These are phyloP conservation scores for Parnassius orleans DNA, from an alignment of 2,888 invertebrate species.

Conservation along the genomic window DNA sequence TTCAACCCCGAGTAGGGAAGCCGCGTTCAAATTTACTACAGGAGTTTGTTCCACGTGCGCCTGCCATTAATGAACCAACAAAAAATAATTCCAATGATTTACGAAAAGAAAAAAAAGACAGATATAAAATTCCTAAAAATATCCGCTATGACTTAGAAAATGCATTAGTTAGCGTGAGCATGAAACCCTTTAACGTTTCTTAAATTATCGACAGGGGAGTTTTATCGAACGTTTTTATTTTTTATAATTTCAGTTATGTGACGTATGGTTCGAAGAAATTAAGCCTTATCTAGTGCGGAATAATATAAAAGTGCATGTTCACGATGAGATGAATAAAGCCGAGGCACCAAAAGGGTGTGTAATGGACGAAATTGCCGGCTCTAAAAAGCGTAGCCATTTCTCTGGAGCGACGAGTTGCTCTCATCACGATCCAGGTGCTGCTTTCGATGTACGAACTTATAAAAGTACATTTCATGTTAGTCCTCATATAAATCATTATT, in stretches of 20 bases:
- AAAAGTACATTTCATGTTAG: background rate
- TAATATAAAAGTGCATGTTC: constrained; percentile 69
- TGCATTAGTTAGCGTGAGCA: constrained; percentile 66
- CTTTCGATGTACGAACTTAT: constrained; percentile 63
- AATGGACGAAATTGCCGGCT: constrained; percentile 28
- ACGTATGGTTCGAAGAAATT: constrained; percentile 74
- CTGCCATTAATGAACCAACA: constrained; percentile 6
- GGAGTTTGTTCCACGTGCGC: constrained; percentile 4
- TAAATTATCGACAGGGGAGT: too few species aligned
- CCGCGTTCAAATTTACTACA: constrained; percentile 11
- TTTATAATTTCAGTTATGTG: constrained; percentile 60
- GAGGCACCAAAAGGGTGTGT: constrained; percentile 21
- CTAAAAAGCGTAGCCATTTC: constrained; percentile 6
- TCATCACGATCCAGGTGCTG: constrained; percentile 74
- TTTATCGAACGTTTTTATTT: background rate
- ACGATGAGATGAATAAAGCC: constrained; percentile 30
- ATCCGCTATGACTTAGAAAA: constrained; percentile 67
- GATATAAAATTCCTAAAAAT: constrained; percentile 56
- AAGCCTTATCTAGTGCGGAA: constrained; percentile 68
- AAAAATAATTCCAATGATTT: constrained; percentile 28
- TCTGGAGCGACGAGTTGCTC: constrained; percentile 46
- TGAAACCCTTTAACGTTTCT: background rate
- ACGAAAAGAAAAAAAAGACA: constrained; percentile 39
- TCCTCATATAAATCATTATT: too few species aligned
- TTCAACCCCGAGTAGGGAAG: constrained; percentile 12